Conservation (phyloP, 37 sponge, comb jelly and placozoan species). For the Spongia lamella region DNA sequence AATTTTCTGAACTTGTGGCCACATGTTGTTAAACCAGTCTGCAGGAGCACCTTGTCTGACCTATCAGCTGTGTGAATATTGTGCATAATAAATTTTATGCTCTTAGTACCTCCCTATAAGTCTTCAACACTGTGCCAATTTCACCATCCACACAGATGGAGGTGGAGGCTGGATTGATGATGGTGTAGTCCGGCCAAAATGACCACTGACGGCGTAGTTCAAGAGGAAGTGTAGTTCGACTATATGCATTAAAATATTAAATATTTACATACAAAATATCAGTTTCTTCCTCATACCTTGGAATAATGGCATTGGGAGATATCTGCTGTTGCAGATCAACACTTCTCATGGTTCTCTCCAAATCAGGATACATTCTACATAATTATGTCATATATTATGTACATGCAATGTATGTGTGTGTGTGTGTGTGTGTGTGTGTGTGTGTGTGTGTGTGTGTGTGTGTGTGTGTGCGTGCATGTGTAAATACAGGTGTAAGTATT, state of each 20-base stretch:
- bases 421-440: not conserved
- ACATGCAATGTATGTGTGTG: too few relatives aligned
- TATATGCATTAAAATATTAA: too few relatives aligned
- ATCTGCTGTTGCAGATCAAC: constrained; percentile 22
- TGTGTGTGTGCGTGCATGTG: too few relatives aligned
- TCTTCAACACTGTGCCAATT: constrained; percentile 15
- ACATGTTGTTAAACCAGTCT: constrained; percentile 8
- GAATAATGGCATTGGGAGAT: constrained; percentile 26
- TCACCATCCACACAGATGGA: constrained; percentile 36
- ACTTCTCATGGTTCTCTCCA: constrained; percentile 18
- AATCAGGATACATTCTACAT: constrained; percentile 12
- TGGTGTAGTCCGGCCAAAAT: constrained; percentile 29
- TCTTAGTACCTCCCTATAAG: constrained; percentile 22
- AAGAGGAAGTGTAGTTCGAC: constrained; percentile 26
- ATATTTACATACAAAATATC: not conserved
- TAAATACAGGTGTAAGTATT: too few relatives aligned
- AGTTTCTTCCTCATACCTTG: not conserved
- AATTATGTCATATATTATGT: not conserved
- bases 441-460: too few relatives aligned
- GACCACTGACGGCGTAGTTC: constrained; percentile 26
- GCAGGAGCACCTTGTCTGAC: constrained; percentile 15
- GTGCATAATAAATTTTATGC: too few relatives aligned
- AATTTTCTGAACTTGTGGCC: constrained; percentile 15
- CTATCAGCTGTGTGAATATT: too few relatives aligned
- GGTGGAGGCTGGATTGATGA: constrained; percentile 1